These are phyloP conservation scores for Microctenopoma steveboyesi DNA, from an alignment of 2,797 vertebrate genomes.

Conservation along the genomic window DNA sequence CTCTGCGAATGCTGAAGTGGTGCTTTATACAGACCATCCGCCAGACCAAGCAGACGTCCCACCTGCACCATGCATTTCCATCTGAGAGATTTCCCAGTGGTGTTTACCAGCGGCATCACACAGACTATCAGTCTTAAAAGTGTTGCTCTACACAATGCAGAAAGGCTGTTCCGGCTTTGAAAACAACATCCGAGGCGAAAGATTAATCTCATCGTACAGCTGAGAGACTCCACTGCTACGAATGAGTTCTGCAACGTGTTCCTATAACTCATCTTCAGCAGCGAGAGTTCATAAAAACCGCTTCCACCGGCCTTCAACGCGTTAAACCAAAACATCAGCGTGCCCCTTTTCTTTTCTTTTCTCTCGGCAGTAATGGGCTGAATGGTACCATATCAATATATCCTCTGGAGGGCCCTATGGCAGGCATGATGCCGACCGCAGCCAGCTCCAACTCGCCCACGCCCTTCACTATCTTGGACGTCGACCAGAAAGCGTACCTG, in stretches of 20 bases:
- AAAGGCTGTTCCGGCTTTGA: conserved; percentile 39
- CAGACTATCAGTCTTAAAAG: conserved; percentile 62
- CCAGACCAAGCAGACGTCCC: conserved; percentile 37
- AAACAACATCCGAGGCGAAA: conserved; percentile 58
- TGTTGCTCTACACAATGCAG: conserved; percentile 45
- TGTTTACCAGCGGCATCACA: conserved; percentile 51
- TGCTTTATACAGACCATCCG: conserved; percentile 40
- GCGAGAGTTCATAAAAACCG: conserved; percentile 53
- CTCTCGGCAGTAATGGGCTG: conserved; percentile 87
- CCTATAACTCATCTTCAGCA: conserved; percentile 50
- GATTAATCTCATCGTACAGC: conserved; percentile 56
- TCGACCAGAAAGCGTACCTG: conserved; percentile 93
- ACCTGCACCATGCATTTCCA: conserved; percentile 54
- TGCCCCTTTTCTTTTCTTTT: neutral
- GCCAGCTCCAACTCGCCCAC: conserved; percentile 88
- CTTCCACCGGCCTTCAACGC: conserved; percentile 25
- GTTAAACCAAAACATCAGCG: conserved; percentile 25
- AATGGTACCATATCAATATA: conserved; percentile 93
- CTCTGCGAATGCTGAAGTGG: conserved; percentile 33
- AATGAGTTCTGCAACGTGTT: conserved; percentile 31
- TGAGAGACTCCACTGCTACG: conserved; percentile 36
- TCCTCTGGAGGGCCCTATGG: conserved; percentile 92
- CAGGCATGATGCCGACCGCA: conserved; percentile 87
- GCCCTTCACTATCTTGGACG: conserved; percentile 93
- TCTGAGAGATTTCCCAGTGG: conserved; percentile 68